A percentile compares a stretch with the other conserved stretches of the same genome.
Evolutionary conservation across 2,113 vertebrate genomes (phyloP).

Genomic region (Riparia riparia): DNA sequence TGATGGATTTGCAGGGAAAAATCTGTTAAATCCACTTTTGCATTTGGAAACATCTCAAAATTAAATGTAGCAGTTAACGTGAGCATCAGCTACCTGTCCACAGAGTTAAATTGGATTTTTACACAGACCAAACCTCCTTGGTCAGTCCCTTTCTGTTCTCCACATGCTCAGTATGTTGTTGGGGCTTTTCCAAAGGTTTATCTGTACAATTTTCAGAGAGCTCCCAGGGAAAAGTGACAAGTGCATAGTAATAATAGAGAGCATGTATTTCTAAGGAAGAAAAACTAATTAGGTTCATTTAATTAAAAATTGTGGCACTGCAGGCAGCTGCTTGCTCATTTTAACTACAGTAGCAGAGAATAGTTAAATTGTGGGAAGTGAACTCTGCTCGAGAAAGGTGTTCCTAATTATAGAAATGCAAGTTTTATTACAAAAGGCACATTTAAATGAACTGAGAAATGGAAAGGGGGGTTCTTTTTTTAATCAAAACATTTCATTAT

Average conservation of each 20-base stretch:
- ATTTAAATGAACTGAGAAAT: conserved; percentile 25
- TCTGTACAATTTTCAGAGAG: neutral
- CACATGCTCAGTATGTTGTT: neutral
- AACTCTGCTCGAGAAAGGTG: conserved; percentile 21
- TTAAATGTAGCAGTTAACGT: neutral
- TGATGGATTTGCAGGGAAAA: neutral
- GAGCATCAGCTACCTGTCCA: neutral
- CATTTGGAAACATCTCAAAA: neutral
- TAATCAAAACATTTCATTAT: conserved; percentile 44
- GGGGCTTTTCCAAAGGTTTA: neutral
- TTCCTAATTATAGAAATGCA: conserved; percentile 46
- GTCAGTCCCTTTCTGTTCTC: neutral
- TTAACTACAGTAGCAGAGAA: conserved; percentile 52
- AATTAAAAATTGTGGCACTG: conserved; percentile 42
- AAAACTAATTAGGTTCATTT: conserved; percentile 57
- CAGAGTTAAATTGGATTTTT: neutral
- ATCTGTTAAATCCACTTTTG: neutral
- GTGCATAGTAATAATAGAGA: neutral
- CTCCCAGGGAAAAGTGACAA: neutral
- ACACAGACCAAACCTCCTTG: neutral
- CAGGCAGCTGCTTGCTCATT: conserved; percentile 20
- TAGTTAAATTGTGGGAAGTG: conserved; percentile 13
- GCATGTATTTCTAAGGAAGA: conserved; percentile 18
- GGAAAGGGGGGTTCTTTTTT: neutral
- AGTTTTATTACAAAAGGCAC: conserved; percentile 13